Percentiles rank a stretch among this genome's conserved stretches.
Evolutionary conservation across 2,797 vertebrate species (phyloP).

Genomic region (Peromyscus melanophrys): DNA sequence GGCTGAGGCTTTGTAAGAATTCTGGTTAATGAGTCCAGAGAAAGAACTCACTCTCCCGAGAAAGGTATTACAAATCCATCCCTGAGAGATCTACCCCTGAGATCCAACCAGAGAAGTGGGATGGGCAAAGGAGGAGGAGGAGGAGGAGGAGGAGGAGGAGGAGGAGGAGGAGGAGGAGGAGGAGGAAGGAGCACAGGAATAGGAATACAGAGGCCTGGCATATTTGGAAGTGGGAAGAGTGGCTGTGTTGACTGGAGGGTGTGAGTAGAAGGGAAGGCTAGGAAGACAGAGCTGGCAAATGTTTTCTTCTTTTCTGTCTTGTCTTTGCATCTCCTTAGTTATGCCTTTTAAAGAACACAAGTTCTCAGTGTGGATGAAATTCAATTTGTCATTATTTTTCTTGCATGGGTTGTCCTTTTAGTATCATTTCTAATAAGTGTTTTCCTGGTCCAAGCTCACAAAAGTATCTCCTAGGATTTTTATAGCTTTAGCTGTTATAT

Average conservation of each 20-base stretch:
- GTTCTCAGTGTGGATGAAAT: neutral
- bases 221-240: neutral
- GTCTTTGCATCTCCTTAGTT: neutral
- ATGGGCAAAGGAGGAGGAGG: neutral
- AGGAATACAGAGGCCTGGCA: neutral
- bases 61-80: neutral
- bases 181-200: neutral
- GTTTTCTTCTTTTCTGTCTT: neutral
- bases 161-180: neutral
- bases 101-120: neutral
- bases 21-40: neutral
- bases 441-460: neutral
- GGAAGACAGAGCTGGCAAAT: neutral
- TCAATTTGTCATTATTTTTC: conserved; percentile 9
- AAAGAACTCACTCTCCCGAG: neutral
- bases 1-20: neutral
- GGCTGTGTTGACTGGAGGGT: neutral
- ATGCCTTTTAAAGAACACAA: neutral
- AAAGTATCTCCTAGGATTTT: neutral
- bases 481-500: neutral
- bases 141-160: neutral
- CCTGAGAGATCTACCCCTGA: neutral
- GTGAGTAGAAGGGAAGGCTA: neutral
- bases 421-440: neutral
- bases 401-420: neutral